Conservation (phyloP, 1,140 invertebrate genomes). For the Drosophila athabasca region DNA sequence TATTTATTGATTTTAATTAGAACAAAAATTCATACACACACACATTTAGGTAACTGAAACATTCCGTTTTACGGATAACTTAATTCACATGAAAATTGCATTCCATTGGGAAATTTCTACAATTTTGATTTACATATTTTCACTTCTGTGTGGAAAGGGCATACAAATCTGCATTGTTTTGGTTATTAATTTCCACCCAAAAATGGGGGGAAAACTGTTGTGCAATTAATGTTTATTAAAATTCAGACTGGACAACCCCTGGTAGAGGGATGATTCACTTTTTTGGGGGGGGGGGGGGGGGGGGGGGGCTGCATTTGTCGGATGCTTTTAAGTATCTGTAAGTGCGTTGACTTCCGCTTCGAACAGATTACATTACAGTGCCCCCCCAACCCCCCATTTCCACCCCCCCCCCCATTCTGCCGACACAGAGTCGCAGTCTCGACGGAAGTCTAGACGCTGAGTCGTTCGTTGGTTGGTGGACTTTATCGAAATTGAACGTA, state of each 20-base stretch:
- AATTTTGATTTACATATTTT: background rate
- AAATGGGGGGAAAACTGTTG: constrained; percentile 47
- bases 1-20: no score
- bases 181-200: constrained; percentile 25
- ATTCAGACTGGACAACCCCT: constrained; percentile 33
- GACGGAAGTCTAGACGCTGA: constrained; percentile 77
- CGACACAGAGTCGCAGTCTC: constrained; percentile 39
- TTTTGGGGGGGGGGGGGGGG: no score
- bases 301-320: constrained; percentile 38
- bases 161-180: constrained; percentile 25
- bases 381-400: constrained; percentile 48
- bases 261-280: background rate
- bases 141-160: constrained; percentile 12
- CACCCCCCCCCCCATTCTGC: no score
- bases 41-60: no score
- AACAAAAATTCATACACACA: no score
- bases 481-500: constrained; percentile 4
- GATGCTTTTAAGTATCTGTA: constrained; percentile 72
- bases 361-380: constrained; percentile 40
- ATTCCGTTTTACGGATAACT: no score
- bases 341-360: constrained; percentile 48
- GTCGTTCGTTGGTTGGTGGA: constrained; percentile 6
- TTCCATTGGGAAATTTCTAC: background rate
- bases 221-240: constrained; percentile 79
- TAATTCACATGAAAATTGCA: background rate